Conservation (phyloP, 1,140 invertebrate species). For the Belonocnema kinseyi region DNA sequence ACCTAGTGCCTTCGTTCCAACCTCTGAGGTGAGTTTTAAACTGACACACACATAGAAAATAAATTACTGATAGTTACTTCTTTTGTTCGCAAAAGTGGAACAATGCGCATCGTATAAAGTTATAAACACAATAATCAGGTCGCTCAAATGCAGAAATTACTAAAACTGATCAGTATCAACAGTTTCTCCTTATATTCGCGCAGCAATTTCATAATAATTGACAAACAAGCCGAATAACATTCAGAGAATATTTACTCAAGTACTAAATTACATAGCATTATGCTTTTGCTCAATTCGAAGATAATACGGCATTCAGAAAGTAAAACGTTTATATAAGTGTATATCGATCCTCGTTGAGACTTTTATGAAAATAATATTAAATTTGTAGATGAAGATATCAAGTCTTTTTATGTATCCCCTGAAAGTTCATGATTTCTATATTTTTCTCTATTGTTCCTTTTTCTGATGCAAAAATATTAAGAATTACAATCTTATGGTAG, state of each 20-base stretch:
- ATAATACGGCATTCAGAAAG: not conserved
- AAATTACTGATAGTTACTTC: conserved; percentile 5
- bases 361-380: too few species aligned
- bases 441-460: too few species aligned
- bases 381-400: too few species aligned
- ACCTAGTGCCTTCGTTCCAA: conserved; percentile 77
- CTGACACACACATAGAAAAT: not conserved
- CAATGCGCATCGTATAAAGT: conserved; percentile 36
- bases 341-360: too few species aligned
- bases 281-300: not conserved
- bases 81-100: conserved; percentile 49
- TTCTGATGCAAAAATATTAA: too few species aligned
- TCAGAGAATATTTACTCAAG: not conserved
- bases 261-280: not conserved
- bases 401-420: too few species aligned
- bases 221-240: conserved; percentile 6
- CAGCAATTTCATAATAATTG: conserved; percentile 13
- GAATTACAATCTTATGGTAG: too few species aligned
- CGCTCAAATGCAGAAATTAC: conserved; percentile 51
- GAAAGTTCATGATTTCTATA: too few species aligned
- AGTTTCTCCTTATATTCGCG: conserved; percentile 42
- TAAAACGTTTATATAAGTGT: too few species aligned
- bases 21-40: conserved; percentile 76
- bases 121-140: conserved; percentile 49
- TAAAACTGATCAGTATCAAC: conserved; percentile 50